Percentiles rank a stretch among this genome's conserved stretches.
phyloP scores from a whole-genome alignment of 2,888 invertebrate species.

The Terebella lapidaria region DNA sequence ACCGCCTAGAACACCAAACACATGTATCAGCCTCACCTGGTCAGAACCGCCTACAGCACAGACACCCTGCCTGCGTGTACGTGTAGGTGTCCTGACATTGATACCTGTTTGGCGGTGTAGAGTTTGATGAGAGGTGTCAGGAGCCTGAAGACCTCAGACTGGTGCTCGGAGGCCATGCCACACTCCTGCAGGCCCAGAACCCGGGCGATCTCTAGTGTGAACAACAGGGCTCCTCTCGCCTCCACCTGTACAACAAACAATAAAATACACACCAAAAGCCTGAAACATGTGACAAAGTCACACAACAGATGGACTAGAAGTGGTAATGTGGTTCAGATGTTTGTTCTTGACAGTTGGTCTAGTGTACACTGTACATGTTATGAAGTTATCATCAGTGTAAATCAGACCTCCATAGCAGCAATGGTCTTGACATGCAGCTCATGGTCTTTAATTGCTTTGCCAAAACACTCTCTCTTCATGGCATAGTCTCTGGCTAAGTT shows the following conservation, averaged over 20 bases:
- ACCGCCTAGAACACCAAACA: slow-evolving; percentile 46
- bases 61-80: no score
- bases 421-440: slow-evolving; percentile 58
- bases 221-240: slow-evolving; percentile 54
- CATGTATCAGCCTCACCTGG: not conserved
- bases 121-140: slow-evolving; percentile 59
- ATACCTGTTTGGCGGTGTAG: slow-evolving; percentile 58
- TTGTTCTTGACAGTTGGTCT: no score
- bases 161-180: slow-evolving; percentile 45
- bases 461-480: slow-evolving; percentile 56
- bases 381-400: no score
- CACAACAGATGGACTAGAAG: no score
- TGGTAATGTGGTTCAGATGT: no score
- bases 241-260: slow-evolving; percentile 43
- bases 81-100: no score
- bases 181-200: slow-evolving; percentile 55
- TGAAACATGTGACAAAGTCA: no score
- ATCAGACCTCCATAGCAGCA: slow-evolving; percentile 57
- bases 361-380: no score
- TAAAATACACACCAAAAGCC: no score
- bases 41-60: not conserved
- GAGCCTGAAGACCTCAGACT: slow-evolving; percentile 54
- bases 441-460: slow-evolving; percentile 53
- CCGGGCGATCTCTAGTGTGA: slow-evolving; percentile 56
- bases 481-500: slow-evolving; percentile 58